Base-by-base conservation (phyloP, 2,797 vertebrate species). In the Glyptemys insculpta region DNA sequence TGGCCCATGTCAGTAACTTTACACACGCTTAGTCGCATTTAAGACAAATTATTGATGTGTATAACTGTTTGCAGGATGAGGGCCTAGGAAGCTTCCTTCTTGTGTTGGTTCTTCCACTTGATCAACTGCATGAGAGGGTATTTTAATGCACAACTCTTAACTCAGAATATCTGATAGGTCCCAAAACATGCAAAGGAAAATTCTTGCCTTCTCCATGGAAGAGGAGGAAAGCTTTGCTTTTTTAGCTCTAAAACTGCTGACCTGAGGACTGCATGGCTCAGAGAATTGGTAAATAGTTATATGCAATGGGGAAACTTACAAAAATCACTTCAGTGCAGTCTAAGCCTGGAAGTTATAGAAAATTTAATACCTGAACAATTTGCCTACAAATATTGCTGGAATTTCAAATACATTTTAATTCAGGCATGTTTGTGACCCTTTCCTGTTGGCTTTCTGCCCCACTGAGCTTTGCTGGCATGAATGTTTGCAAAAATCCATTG, bases 401-500 rank as follows among this genome's bases (percentile, higher is more conserved):
- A 94, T n/a, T 50, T 34, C 47, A 88, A 87, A 68, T 23, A 91
- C 81, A 50, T 82, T 27, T 27, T 81, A 79, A 79, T 56, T 89
- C 81, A 85, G 79, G 85, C 47, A 49, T 76, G 29, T 1, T 7
- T 0, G 15, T 56, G 34, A 83, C 19, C 79, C n/a, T 1, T 3
- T 0, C 81, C 68, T 82, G 62, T 72, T 72, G 21, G 84, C 4
- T 91, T 85, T 0, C 85, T 88, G 91, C 92, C 82, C 78, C 93
- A 68, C 78, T 87, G 53, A 82, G 89, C 50, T 54, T 87, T 54
- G 18, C 29, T 4, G 47, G 92, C 89, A 78, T 59, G 87, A 89
- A 85, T 89, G 87, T 79, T 81, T 93, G 52, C 84, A 84, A 25
- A 93, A 78, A 11, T 87, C 16, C 74, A 94, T 88, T 92, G 94